phyloP scores from a whole-genome alignment of 1,140 invertebrate species.

The Platyura marginata region DNA sequence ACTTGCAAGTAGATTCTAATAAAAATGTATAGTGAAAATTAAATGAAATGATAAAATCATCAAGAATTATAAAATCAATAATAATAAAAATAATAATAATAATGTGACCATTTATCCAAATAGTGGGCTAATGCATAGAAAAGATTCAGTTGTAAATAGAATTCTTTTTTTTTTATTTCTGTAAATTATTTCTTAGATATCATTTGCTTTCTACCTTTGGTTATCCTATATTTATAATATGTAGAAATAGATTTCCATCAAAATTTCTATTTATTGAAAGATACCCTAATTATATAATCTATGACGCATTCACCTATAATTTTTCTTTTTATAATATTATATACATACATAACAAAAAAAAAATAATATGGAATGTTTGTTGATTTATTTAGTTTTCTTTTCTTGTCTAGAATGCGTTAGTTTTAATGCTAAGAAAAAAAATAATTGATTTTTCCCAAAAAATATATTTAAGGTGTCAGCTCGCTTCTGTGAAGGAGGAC shows the following conservation, averaged over 20 bases:
- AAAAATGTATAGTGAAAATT: background rate
- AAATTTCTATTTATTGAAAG: background rate
- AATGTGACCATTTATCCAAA: background rate
- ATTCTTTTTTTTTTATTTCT: background rate
- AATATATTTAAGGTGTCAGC: slow-evolving; percentile 15
- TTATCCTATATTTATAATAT: background rate
- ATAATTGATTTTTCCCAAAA: too few species aligned
- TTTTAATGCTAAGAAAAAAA: too few species aligned
- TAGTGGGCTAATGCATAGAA: background rate
- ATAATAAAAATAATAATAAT: background rate
- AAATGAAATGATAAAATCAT: background rate
- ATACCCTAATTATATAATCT: too few species aligned
- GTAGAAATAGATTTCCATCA: background rate
- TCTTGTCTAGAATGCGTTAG: too few species aligned
- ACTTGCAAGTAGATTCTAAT: background rate
- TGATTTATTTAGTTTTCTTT: too few species aligned
- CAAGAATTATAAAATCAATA: background rate
- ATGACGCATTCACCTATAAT: too few species aligned
- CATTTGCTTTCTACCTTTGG: background rate
- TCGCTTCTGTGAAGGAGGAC: slow-evolving; percentile 31
- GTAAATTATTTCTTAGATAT: background rate
- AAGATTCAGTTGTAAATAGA: slow-evolving; percentile 1
- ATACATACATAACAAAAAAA: background rate
- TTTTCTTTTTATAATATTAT: background rate
- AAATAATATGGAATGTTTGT: too few species aligned